phyloP scores from a whole-genome alignment of 2,113 vertebrate species.

The Myanophis thanlyinensis region DNA sequence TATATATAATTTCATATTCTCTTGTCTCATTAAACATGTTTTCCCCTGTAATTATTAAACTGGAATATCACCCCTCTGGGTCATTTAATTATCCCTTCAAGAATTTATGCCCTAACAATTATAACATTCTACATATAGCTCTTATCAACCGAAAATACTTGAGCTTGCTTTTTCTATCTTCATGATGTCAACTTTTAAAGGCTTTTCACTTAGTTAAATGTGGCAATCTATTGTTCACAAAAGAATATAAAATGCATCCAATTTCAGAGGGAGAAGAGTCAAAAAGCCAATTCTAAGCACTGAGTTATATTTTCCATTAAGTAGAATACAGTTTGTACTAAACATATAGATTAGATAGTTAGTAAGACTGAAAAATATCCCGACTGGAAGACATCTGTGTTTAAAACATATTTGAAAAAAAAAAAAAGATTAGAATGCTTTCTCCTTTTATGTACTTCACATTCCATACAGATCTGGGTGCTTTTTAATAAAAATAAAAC shows the following conservation, averaged over 20 bases:
- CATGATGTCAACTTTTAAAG: neutral
- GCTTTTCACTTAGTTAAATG: neutral
- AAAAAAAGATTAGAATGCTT: neutral
- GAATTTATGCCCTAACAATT: too few species aligned
- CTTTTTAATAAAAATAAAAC: neutral
- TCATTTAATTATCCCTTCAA: too few species aligned
- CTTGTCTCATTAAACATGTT: too few species aligned
- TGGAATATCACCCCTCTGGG: too few species aligned
- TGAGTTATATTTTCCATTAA: neutral
- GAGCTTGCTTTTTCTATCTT: neutral
- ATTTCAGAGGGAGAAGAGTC: neutral
- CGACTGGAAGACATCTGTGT: neutral
- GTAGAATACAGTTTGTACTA: neutral
- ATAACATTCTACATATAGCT: too few species aligned
- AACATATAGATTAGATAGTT: neutral
- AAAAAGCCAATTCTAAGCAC: neutral
- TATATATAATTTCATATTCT: too few species aligned
- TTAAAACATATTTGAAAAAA: too few species aligned
- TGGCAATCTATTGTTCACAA: neutral
- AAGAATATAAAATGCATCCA: neutral
- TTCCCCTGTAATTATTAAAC: too few species aligned
- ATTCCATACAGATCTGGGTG: neutral
- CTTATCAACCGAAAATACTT: neutral
- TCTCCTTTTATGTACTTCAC: neutral
- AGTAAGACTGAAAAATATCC: neutral